These are phyloP conservation scores for Sogatella furcifera DNA, from an alignment of 1,140 invertebrate species.

Conservation along the genomic window DNA sequence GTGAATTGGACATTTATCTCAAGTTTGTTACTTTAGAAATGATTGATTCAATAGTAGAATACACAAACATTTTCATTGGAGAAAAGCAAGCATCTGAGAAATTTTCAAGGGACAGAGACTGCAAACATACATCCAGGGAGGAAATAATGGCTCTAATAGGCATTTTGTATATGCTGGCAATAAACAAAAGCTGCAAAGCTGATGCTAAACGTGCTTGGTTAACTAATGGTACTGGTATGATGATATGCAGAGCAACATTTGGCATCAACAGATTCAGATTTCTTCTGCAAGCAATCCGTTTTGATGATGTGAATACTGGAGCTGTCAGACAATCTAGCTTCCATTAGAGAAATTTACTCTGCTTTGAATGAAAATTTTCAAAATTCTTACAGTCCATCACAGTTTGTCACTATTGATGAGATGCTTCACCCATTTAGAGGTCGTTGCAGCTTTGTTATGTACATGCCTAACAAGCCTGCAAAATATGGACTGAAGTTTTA, in stretches of 20 bases:
- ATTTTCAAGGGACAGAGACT: neutral
- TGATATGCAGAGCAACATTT: slow-evolving; percentile 25
- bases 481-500: slow-evolving; percentile 25
- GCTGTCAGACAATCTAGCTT: slow-evolving; percentile 23
- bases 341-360: slow-evolving; percentile 27
- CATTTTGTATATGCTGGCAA: slow-evolving; percentile 7
- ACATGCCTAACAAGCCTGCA: slow-evolving; percentile 25
- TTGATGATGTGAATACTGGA: slow-evolving; percentile 26
- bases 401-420: slow-evolving; percentile 31
- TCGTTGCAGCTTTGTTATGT: slow-evolving; percentile 26
- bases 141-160: slow-evolving; percentile 5
- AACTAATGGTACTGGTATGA: slow-evolving; percentile 26
- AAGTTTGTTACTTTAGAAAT: neutral
- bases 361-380: slow-evolving; percentile 20
- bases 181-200: slow-evolving; percentile 8
- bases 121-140: neutral
- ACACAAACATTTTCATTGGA: slow-evolving; percentile 14
- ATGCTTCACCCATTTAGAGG: slow-evolving; percentile 31
- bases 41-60: slow-evolving; percentile 1
- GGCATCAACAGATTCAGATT: slow-evolving; percentile 26
- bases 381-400: slow-evolving; percentile 21
- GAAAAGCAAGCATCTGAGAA: neutral
- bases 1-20: slow-evolving; percentile 1
- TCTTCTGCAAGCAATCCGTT: slow-evolving; percentile 24
- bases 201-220: slow-evolving; percentile 24